phyloP scores from a whole-genome alignment of 2,888 invertebrate species.

The Mamestra brassicae region DNA sequence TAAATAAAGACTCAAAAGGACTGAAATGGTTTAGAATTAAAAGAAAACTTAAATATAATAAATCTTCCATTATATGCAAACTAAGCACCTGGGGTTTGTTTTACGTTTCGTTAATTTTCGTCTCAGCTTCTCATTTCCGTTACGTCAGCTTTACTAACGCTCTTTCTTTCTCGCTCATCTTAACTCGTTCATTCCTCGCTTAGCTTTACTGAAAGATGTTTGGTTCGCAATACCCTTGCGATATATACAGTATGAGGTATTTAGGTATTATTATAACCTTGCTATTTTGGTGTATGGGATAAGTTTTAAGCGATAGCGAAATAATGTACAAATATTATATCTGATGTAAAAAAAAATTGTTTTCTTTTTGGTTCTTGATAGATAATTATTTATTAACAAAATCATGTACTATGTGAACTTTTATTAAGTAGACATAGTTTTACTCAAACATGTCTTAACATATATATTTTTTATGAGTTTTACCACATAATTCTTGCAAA shows the following conservation, averaged over 20 bases:
- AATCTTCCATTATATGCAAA: not conserved
- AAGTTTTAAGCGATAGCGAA: conserved; percentile 4
- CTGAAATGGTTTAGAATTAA: too few relatives aligned
- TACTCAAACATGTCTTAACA: too few relatives aligned
- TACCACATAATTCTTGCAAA: not conserved
- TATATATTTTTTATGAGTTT: too few relatives aligned
- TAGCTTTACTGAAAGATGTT: conserved; percentile 38
- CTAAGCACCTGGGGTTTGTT: not conserved
- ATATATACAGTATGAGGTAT: conserved; percentile 52
- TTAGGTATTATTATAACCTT: conserved; percentile 65
- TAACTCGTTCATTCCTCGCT: conserved; percentile 14
- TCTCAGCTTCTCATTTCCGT: conserved; percentile 26
- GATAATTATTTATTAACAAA: too few relatives aligned
- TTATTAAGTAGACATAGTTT: too few relatives aligned
- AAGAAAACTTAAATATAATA: not conserved
- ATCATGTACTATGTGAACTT: too few relatives aligned
- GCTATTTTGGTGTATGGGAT: conserved; percentile 38
- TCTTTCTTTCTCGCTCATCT: conserved; percentile 13
- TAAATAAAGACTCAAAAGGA: too few relatives aligned
- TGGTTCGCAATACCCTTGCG: conserved; percentile 21
- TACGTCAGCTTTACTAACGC: conserved; percentile 5
- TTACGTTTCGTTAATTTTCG: conserved; percentile 3
- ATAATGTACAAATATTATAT: too few relatives aligned
- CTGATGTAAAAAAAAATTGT: too few relatives aligned
- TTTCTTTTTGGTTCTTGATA: too few relatives aligned